Evolutionary conservation across 2,797 vertebrate species (phyloP), one percentile per base, ranked within the genome.

Genomic region (Myiotriccus ornatus): DNA sequence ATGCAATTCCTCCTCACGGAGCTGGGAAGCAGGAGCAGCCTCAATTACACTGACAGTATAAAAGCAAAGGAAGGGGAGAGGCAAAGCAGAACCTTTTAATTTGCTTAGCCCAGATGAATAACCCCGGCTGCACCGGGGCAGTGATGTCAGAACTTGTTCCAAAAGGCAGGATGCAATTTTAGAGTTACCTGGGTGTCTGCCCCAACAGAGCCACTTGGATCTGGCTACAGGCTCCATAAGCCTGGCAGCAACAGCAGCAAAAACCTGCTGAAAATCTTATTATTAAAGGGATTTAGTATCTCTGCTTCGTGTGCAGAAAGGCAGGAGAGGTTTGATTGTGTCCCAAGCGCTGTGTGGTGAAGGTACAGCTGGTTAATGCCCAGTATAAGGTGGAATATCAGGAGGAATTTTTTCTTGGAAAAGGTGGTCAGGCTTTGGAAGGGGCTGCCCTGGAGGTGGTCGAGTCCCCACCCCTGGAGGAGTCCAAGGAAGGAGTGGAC

Each of bases 1-100:
- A 39, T 57, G 80, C 59, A 11, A 44, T 62, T 68, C 73, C 64
- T 53, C 57, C 0, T 22, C 34, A 5, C 1, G 0, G 37, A 16
- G 87, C 60, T 82, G 39, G 5, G 85, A 49, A 76, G 74, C 87
- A 73, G 84, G 57, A 86, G 80, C 4, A 59, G 92, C 84, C 88
- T 76, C 93, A 17, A 63, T 84, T 78, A 55, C 28, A 10, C 69
- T 20, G 63, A 8, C 88, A 55, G 88, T 21, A 57, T 28, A 24
- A 76, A 59, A 79, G 80, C 53, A 19, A 19, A 93, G 80, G 4
- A 93, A 89, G 91, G 78, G 91, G 78, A 94, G 84, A 94, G 84
- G 95, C 81, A 62, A 56, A 92, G 75, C 91, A 93, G 96, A 89
- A 47, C 35, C 89, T 92, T 87, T 79, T 47, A 74, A 90, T 96